phyloP scores from a whole-genome alignment of 2,113 vertebrate species.

The Megaceryle maxima region DNA sequence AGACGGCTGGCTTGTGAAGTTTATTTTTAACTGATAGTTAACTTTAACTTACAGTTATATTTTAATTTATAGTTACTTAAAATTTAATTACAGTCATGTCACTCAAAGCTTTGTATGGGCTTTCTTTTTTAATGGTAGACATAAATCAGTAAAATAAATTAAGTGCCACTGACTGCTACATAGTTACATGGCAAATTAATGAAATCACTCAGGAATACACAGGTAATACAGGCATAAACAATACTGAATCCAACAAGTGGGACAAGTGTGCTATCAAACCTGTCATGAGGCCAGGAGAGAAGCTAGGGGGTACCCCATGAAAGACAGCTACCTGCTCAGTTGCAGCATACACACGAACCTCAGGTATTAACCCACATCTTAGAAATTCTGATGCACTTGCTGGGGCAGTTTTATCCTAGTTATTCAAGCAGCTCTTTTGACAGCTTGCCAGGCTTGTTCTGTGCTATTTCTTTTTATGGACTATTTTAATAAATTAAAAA shows the following conservation, averaged over 20 bases:
- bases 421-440: background rate
- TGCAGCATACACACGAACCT: background rate
- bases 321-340: background rate
- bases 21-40: constrained; percentile 70
- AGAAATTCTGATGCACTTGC: background rate
- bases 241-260: constrained; percentile 41
- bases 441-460: background rate
- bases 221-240: constrained; percentile 52
- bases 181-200: constrained; percentile 57
- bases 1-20: constrained; percentile 39
- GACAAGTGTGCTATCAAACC: background rate
- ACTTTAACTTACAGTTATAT: constrained; percentile 55
- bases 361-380: background rate
- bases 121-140: constrained; percentile 51
- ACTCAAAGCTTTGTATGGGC: constrained; percentile 43
- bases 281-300: background rate
- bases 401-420: background rate
- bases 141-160: constrained; percentile 67
- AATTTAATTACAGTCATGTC: constrained; percentile 64
- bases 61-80: constrained; percentile 69
- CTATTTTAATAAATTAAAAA: background rate
- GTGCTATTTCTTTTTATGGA: background rate
- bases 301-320: background rate
- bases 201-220: constrained; percentile 44
- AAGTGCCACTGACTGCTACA: constrained; percentile 55